A percentile compares a stretch with the other conserved stretches of the same genome.
phyloP scores from a whole-genome alignment of 2,113 vertebrate species.

The Saguinus imperator region DNA sequence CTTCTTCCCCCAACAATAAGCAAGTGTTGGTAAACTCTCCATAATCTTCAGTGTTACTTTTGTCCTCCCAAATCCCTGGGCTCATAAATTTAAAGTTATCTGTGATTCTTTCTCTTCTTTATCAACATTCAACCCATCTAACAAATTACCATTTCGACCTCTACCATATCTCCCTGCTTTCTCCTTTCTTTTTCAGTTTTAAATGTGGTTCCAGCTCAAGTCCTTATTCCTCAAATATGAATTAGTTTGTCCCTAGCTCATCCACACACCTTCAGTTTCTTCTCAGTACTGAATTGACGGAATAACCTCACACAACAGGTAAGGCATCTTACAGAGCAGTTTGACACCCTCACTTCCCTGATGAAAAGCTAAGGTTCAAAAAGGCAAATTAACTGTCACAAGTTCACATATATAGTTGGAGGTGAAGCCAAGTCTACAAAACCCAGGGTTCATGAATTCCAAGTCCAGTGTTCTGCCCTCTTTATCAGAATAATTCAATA shows the following conservation, averaged over 20 bases:
- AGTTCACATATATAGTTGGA: neutral
- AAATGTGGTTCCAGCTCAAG: neutral
- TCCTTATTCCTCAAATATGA: neutral
- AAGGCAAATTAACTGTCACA: neutral
- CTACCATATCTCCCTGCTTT: neutral
- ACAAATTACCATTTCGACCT: neutral
- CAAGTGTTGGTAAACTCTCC: neutral
- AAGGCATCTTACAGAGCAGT: neutral
- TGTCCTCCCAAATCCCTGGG: neutral
- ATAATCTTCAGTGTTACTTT: neutral
- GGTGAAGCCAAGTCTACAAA: neutral
- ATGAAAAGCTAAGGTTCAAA: neutral
- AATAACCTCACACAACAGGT: neutral
- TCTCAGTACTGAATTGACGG: neutral
- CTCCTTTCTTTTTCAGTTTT: neutral
- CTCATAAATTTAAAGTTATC: neutral
- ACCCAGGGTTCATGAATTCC: neutral
- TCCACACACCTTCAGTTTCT: neutral
- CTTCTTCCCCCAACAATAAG: slow-evolving; percentile 2
- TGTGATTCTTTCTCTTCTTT: neutral
- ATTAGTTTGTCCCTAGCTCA: neutral
- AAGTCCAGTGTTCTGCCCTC: neutral
- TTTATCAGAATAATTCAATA: neutral
- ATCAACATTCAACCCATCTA: neutral
- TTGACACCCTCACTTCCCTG: neutral